Evolutionary conservation across 2,113 vertebrate species (phyloP).

Genomic region (Ceyx melanurus): DNA sequence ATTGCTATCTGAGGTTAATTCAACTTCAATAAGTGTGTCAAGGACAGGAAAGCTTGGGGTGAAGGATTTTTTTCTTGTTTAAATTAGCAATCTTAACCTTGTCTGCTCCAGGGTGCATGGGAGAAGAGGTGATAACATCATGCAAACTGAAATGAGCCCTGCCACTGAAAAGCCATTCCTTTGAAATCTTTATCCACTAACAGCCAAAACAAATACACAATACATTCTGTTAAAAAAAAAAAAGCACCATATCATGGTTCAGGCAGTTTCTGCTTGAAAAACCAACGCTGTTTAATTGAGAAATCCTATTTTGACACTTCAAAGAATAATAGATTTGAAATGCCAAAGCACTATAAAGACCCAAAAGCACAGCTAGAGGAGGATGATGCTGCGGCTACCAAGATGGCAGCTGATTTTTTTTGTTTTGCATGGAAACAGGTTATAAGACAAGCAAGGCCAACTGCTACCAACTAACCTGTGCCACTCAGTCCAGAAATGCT

Average conservation of each 20-base stretch:
- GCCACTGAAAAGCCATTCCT: not conserved
- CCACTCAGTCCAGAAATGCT: not conserved
- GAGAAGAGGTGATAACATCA: not conserved
- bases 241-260: not conserved
- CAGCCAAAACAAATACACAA: not conserved
- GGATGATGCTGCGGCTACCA: not conserved
- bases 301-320: not conserved
- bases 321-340: not conserved
- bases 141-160: not conserved
- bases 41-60: not conserved
- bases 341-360: not conserved
- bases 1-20: not conserved
- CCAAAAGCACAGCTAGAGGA: not conserved
- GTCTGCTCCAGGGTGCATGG: not conserved
- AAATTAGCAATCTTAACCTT: not conserved
- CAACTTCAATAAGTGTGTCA: not conserved
- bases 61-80: not conserved
- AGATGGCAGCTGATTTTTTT: not conserved
- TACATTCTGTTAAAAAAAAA: not conserved
- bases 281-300: not conserved
- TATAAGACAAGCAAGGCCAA: not conserved
- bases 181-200: not conserved
- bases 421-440: not conserved
- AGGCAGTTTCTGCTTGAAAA: not conserved
- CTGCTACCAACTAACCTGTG: constrained; percentile 13